Evolutionary conservation across 2,888 invertebrate species (phyloP).

Genomic region (Cephus rjabovi): DNA sequence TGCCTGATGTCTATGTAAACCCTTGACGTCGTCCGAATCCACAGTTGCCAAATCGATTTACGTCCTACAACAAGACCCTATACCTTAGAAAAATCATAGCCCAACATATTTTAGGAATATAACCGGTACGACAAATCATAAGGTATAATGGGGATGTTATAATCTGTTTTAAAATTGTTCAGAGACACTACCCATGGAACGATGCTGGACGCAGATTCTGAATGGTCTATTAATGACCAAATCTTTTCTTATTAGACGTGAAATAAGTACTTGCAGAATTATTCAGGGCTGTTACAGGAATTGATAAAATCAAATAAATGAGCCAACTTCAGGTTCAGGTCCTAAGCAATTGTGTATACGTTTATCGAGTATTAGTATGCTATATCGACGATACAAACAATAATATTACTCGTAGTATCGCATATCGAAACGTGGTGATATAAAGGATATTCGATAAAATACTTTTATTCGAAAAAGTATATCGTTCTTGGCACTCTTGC

Average conservation of each 20-base stretch:
- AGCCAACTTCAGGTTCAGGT: neutral
- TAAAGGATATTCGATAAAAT: neutral
- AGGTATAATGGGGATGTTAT: too few species aligned
- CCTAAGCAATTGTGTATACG: too few species aligned
- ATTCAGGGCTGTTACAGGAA: too few species aligned
- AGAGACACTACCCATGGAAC: neutral
- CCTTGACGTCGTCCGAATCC: neutral
- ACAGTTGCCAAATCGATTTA: neutral
- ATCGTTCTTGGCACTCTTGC: too few species aligned
- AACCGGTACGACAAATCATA: too few species aligned
- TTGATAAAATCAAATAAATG: too few species aligned
- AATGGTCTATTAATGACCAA: neutral
- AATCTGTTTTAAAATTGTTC: neutral
- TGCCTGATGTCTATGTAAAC: neutral
- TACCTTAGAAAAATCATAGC: neutral
- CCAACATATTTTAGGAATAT: too few species aligned
- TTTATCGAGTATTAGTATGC: too few species aligned
- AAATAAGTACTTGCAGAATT: too few species aligned
- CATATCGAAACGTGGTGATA: neutral
- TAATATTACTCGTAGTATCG: neutral
- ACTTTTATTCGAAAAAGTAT: neutral
- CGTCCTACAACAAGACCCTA: neutral
- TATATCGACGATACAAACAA: too few species aligned
- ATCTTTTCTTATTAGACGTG: too few species aligned
- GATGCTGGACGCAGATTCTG: neutral